Evolutionary conservation across 2,113 vertebrate species (phyloP), one percentile per base, ranked within the genome.

Genomic region (Apodemus speciosus): DNA sequence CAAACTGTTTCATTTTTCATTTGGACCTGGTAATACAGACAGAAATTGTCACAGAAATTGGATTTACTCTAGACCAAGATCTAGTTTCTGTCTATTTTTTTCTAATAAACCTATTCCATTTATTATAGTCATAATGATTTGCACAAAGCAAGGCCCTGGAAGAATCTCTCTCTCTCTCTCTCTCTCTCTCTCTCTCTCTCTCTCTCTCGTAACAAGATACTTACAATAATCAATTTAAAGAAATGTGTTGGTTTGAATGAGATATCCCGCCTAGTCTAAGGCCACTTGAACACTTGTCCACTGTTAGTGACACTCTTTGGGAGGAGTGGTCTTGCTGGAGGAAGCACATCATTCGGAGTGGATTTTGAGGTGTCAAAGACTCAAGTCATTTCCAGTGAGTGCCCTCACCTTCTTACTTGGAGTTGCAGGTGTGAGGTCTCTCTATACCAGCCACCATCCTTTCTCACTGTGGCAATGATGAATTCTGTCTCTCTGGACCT

Each of bases 41-140:
- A 32, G 58, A 94, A 97, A 96, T 97, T 93, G 35, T 0, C 4
- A 35, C 35, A 51, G 85, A 84, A 95, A 76, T 83, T 79, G 80
- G 68, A 97, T 91, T 83, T 35, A 68, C 66, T 94, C 71, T 35
- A 71, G 97, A 43, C n/a, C 14, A 72, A 92, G 51, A 84, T 94
- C 27, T 91, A 46, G 60, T 9, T 27, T 73, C 58, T 84, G 64
- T 40, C 60, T 35, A 72, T 30, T 85, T 95, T 94, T 92, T 84
- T 85, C 69, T 93, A 53, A 91, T 85, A 94, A 87, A n/a, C 11
- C 9, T 66, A 91, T 40, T 66, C 92, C 9, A 53, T 62, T 83
- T 9, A 25, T 73, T 92, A 62, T 9, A 32, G 21, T 49, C 6
- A 43, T 83, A 53, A 76, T 20, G 10, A 85, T 58, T 94, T 85